Evolutionary conservation across 2,888 invertebrate species (phyloP).

Genomic region (Rotaria socialis): DNA sequence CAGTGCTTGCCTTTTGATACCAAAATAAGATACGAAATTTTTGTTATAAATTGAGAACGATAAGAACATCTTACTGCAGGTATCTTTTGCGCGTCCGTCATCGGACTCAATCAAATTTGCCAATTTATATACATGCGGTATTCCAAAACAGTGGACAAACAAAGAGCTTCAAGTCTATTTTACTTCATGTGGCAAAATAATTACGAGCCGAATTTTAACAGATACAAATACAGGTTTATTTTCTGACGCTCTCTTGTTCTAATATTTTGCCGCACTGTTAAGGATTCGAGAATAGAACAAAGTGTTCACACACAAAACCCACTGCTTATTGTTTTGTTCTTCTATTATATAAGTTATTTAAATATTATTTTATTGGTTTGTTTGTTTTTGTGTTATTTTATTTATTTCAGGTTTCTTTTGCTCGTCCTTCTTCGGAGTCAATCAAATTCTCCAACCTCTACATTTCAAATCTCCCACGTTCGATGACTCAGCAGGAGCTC

Average conservation of each 20-base stretch:
- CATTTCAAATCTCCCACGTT: conserved; percentile 60
- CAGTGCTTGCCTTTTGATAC: too few relatives aligned
- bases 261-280: background rate
- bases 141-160: conserved; percentile 37
- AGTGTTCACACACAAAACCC: too few relatives aligned
- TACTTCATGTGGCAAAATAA: conserved; percentile 39
- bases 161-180: conserved; percentile 40
- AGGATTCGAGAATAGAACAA: background rate
- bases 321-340: background rate
- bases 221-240: conserved; percentile 34
- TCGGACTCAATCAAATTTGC: conserved; percentile 43
- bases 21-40: too few relatives aligned
- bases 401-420: conserved; percentile 59
- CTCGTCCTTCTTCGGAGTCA: conserved; percentile 60
- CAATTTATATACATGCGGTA: conserved; percentile 41
- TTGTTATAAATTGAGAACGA: too few relatives aligned
- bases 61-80: background rate
- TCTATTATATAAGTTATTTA: background rate
- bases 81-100: conserved; percentile 42
- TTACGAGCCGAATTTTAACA: conserved; percentile 41
- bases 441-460: conserved; percentile 61
- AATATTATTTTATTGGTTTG: too few relatives aligned
- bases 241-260: too few relatives aligned
- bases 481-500: conserved; percentile 60
- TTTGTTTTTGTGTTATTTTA: background rate